phyloP scores from a whole-genome alignment of 2,888 invertebrate genomes.

The Punctoribates punctum region DNA sequence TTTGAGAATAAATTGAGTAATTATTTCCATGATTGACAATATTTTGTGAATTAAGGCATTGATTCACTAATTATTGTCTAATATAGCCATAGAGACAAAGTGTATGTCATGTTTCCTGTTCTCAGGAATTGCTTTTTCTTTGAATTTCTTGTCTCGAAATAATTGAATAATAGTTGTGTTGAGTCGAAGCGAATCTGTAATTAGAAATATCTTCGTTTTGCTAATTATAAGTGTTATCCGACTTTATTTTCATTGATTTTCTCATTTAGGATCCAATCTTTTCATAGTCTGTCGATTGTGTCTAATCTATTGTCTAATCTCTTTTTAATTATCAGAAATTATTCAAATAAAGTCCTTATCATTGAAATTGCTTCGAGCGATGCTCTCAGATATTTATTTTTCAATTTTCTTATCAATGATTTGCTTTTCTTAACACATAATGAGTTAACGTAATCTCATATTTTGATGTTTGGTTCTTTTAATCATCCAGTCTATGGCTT shows the following conservation, averaged over 20 bases:
- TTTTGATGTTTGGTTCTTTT: too few relatives aligned
- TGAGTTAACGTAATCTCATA: too few relatives aligned
- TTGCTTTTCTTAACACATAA: background rate
- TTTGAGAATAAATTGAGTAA: background rate
- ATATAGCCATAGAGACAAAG: background rate
- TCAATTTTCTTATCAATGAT: background rate
- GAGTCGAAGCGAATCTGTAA: background rate
- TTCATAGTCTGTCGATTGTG: constrained; percentile 6
- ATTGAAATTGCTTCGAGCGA: background rate
- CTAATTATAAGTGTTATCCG: background rate
- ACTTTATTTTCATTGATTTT: constrained; percentile 3
- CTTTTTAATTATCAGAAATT: background rate
- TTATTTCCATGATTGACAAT: background rate
- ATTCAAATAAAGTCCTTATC: background rate
- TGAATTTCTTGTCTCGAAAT: background rate
- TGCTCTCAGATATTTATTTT: background rate
- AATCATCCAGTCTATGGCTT: too few relatives aligned
- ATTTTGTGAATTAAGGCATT: background rate
- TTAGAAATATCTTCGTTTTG: background rate
- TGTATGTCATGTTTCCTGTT: background rate
- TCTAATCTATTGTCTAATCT: background rate
- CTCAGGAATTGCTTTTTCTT: background rate
- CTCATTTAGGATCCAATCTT: background rate
- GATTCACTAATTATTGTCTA: background rate
- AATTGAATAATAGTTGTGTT: constrained; percentile 13